phyloP scores from a whole-genome alignment of 1,140 invertebrate species.

The Littorina saxatilis region DNA sequence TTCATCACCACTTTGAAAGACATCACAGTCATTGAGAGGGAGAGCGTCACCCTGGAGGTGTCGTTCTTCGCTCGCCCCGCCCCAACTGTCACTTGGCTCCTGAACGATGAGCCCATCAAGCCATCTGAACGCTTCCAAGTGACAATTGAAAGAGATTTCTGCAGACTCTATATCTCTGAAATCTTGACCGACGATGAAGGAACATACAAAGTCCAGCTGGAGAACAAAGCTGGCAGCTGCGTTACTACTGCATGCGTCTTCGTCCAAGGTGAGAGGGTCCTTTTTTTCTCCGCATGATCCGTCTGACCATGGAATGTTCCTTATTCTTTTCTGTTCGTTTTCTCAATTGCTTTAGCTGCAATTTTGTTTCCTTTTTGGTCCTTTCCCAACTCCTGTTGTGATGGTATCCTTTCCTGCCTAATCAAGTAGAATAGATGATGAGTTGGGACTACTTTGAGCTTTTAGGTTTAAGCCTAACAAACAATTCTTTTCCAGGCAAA shows the following conservation, averaged over 20 bases:
- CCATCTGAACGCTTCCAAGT: constrained; percentile 56
- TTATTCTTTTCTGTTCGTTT: too few species aligned
- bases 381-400: too few species aligned
- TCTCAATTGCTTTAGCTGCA: too few species aligned
- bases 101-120: constrained; percentile 83
- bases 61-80: constrained; percentile 92
- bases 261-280: constrained; percentile 60
- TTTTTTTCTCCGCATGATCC: constrained; percentile 38
- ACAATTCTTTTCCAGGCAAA: too few species aligned
- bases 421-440: not conserved
- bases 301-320: not conserved
- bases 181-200: constrained; percentile 71
- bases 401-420: too few species aligned
- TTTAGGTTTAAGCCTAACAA: too few species aligned
- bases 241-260: constrained; percentile 62
- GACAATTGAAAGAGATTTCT: constrained; percentile 57
- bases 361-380: too few species aligned
- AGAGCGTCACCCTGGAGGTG: constrained; percentile 72
- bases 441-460: too few species aligned
- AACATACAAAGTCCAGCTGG: constrained; percentile 67
- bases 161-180: constrained; percentile 66
- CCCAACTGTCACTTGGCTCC: constrained; percentile 92
- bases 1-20: constrained; percentile 59
- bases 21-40: constrained; percentile 56
- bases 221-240: constrained; percentile 65